Percentiles rank a stretch among this genome's conserved stretches.
phyloP scores from a whole-genome alignment of 2,113 vertebrate genomes.

The Carassius gibelio region DNA sequence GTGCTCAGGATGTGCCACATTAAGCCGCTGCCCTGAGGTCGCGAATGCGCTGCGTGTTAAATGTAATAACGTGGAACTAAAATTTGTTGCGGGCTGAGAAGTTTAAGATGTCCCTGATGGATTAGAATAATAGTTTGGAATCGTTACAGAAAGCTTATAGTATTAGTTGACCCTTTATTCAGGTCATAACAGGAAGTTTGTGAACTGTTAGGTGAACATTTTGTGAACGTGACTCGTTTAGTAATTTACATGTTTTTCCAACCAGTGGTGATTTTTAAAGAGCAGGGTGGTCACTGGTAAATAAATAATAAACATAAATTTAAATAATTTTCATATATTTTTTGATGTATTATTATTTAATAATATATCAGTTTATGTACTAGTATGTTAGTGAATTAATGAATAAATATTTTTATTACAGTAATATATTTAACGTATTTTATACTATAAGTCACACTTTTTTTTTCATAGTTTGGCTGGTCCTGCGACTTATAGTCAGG shows the following conservation, averaged over 20 bases:
- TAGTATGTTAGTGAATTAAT: no score
- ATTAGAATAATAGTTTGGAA: conserved; percentile 66
- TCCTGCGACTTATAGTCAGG: no score
- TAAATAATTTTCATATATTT: no score
- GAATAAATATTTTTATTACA: no score
- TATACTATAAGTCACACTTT: no score
- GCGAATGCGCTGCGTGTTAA: conserved; percentile 65
- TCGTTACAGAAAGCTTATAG: conserved; percentile 55
- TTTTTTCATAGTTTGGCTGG: no score
- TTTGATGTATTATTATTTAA: no score
- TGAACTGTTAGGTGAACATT: not conserved
- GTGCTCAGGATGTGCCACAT: conserved; percentile 62
- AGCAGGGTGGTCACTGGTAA: not conserved
- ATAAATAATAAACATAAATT: no score
- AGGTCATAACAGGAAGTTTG: conserved; percentile 32
- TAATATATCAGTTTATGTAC: no score
- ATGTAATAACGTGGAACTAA: conserved; percentile 64
- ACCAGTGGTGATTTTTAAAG: no score
- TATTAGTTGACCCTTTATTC: not conserved
- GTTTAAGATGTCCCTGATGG: conserved; percentile 64
- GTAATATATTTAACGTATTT: no score
- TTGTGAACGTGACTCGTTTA: not conserved
- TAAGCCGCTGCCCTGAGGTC: conserved; percentile 59
- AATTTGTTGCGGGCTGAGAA: conserved; percentile 64
- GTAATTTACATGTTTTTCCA: not conserved